These are phyloP conservation scores for Onychomys leucogaster DNA, from an alignment of 2,797 vertebrate species.

Conservation along the genomic window DNA sequence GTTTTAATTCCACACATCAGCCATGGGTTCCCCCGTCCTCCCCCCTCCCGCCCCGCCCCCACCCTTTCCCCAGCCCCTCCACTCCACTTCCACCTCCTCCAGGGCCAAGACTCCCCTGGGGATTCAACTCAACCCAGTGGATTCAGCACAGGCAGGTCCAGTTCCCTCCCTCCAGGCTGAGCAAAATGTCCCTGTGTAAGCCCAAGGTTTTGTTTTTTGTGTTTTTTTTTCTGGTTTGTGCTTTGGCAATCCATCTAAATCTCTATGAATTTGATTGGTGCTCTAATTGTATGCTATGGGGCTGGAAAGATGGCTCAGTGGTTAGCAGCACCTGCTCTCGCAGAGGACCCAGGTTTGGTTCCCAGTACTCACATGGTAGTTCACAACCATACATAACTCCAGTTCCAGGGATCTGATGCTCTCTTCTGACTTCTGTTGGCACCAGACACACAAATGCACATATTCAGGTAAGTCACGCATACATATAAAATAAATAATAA, in stretches of 20 bases:
- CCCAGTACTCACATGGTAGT: neutral
- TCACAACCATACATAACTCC: neutral
- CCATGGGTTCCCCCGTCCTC: no score
- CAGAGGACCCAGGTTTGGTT: neutral
- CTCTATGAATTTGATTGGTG: constrained; percentile 22
- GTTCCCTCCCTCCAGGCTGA: no score
- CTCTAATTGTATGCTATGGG: neutral
- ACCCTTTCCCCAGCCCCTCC: no score
- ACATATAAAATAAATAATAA: neutral
- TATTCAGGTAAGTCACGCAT: neutral
- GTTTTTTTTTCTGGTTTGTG: constrained; percentile 12
- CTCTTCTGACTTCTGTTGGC: neutral
- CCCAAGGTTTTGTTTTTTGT: no score
- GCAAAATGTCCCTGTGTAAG: no score
- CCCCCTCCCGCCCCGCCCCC: no score
- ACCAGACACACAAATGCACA: neutral
- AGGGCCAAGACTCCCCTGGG: no score
- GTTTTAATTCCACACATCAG: no score
- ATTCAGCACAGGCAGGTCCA: no score
- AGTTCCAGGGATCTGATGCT: neutral
- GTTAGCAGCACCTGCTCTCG: neutral
- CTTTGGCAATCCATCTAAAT: neutral
- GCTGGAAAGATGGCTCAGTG: neutral
- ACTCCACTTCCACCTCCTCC: no score
- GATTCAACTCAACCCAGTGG: no score